Conservation (phyloP, 2,797 vertebrate species). For the Hylomyscus alleni region DNA sequence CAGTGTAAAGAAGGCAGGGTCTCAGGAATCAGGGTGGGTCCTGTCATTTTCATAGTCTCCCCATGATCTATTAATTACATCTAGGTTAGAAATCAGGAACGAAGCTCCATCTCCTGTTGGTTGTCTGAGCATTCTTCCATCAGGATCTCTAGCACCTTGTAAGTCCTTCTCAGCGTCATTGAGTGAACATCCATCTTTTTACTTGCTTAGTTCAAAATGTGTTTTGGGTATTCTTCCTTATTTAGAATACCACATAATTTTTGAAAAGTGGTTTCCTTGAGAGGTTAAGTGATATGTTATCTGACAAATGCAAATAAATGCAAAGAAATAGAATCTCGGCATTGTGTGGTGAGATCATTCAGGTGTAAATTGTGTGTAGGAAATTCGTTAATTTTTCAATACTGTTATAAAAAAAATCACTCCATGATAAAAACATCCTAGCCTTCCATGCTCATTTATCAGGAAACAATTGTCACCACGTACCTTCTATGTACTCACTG, state of each 20-base stretch:
- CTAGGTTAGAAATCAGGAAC: neutral
- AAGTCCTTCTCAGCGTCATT: neutral
- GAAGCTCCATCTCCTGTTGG: neutral
- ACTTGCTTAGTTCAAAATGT: neutral
- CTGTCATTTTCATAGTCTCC: conserved; percentile 9
- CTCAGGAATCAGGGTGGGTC: neutral
- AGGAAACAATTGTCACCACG: neutral
- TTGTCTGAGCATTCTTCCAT: neutral
- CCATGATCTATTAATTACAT: neutral
- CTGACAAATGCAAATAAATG: conserved; percentile 59
- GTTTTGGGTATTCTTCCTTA: neutral
- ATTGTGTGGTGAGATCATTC: conserved; percentile 37
- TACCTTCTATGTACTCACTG: too few relatives aligned
- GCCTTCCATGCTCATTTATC: neutral
- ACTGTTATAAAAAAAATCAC: neutral
- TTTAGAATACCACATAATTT: conserved; percentile 22
- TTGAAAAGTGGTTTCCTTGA: neutral
- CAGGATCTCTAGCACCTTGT: neutral
- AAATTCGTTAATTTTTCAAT: neutral
- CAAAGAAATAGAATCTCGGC: conserved; percentile 61
- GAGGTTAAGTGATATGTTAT: neutral
- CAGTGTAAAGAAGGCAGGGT: neutral
- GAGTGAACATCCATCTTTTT: neutral
- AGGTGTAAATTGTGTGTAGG: neutral
- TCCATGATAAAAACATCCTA: neutral